A percentile compares a stretch with the other conserved stretches of the same genome.
Evolutionary conservation across 2,113 vertebrate genomes (phyloP).

Genomic region (human): DNA sequence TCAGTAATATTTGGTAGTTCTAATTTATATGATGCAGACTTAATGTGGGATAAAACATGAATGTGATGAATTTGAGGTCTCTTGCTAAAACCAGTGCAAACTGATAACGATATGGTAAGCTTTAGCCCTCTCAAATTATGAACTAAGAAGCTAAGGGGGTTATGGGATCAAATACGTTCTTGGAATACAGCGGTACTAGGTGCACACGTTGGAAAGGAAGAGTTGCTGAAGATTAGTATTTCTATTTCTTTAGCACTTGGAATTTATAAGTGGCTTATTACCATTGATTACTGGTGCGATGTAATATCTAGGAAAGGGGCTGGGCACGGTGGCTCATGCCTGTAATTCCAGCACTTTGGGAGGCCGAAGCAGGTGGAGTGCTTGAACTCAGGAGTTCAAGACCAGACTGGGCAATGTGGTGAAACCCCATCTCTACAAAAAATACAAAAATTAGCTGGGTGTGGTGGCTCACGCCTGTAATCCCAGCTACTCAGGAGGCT

Average conservation of each 20-base stretch:
- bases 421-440: too few species aligned
- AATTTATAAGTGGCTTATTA: background rate
- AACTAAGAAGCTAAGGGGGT: background rate
- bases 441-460: too few species aligned
- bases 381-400: too few species aligned
- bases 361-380: too few species aligned
- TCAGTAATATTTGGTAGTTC: background rate
- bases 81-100: background rate
- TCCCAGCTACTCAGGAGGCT: too few species aligned
- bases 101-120: background rate
- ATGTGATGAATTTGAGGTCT: background rate
- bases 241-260: conserved; percentile 33
- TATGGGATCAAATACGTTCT: background rate
- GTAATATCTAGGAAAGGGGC: conserved; percentile 5
- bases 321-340: too few species aligned
- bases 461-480: too few species aligned
- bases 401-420: too few species aligned
- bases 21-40: conserved; percentile 26
- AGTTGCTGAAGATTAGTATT: background rate
- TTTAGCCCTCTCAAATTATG: background rate
- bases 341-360: too few species aligned
- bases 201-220: background rate
- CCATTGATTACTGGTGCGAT: background rate
- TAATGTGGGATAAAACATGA: background rate
- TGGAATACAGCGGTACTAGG: background rate